Percentiles rank a stretch among this genome's conserved stretches.
These are phyloP conservation scores for Drosophila murphyi DNA, from an alignment of 1,140 invertebrate genomes.

Conservation along the genomic window DNA sequence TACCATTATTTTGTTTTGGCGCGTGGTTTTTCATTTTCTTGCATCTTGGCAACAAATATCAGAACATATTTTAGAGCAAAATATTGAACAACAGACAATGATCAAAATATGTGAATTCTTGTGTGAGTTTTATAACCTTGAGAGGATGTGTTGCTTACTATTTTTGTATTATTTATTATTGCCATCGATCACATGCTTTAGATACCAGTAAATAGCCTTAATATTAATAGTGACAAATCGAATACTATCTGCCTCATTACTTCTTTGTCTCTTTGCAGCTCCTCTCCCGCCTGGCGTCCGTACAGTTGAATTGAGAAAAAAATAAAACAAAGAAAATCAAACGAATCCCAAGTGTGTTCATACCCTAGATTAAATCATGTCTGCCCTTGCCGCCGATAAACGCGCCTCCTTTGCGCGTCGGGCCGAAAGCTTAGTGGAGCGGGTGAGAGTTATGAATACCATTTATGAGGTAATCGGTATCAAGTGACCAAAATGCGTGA, in stretches of 20 bases:
- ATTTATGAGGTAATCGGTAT: conserved; percentile 84
- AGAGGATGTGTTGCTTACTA: conserved; percentile 11
- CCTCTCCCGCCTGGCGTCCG: conserved; percentile 2
- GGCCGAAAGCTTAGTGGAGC: conserved; percentile 82
- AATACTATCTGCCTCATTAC: not conserved
- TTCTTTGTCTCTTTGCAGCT: conserved; percentile 42
- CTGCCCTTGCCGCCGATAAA: conserved; percentile 61
- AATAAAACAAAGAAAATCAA: not conserved
- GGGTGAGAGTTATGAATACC: conserved; percentile 84
- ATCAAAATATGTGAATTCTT: not conserved
- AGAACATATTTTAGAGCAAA: not conserved
- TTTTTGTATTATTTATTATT: conserved; percentile 17
- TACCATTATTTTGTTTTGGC: conserved; percentile 7
- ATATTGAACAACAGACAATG: conserved; percentile 7
- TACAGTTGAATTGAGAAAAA: conserved; percentile 4
- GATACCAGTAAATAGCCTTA: conserved; percentile 28
- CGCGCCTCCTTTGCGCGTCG: conserved; percentile 82
- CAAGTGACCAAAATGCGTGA: conserved; percentile 83
- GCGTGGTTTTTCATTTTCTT: conserved; percentile 9
- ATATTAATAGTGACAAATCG: conserved; percentile 1
- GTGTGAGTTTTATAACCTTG: conserved; percentile 3
- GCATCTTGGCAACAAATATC: conserved; percentile 17
- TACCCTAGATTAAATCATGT: conserved; percentile 42
- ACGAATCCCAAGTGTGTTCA: conserved; percentile 17
- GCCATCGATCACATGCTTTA: conserved; percentile 42